Evolutionary conservation across 2,113 vertebrate species (phyloP).

Genomic region (Upupa epops): DNA sequence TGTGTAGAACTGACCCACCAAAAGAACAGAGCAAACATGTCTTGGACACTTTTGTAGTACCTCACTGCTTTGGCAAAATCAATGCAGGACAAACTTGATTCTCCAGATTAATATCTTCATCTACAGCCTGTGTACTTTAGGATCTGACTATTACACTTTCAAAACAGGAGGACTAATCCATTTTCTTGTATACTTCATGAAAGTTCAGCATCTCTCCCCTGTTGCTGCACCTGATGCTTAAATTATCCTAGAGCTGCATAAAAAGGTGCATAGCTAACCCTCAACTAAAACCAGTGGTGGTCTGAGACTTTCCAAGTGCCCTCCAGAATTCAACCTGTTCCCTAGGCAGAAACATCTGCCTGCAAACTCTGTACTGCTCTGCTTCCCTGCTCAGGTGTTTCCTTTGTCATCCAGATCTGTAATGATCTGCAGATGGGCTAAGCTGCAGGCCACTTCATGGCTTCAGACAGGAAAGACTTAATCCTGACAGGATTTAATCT

Average conservation of each 20-base stretch:
- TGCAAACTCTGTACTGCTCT: neutral
- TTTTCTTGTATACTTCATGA: neutral
- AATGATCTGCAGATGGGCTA: slow-evolving; percentile 60
- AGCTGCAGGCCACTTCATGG: neutral
- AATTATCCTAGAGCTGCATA: neutral
- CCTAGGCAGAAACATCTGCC: slow-evolving; percentile 46
- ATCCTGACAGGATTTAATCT: slow-evolving; percentile 39
- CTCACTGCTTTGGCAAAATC: neutral
- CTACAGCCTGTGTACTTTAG: too few relatives aligned
- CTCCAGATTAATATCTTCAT: neutral
- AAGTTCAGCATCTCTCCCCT: neutral
- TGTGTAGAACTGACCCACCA: neutral
- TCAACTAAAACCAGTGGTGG: neutral
- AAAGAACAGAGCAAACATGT: neutral
- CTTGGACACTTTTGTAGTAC: neutral
- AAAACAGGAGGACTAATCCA: neutral
- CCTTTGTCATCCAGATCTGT: slow-evolving; percentile 15
- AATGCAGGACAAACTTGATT: neutral
- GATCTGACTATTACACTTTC: neutral
- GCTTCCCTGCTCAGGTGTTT: slow-evolving; percentile 53
- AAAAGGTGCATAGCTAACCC: neutral
- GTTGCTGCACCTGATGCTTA: neutral
- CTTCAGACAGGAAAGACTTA: slow-evolving; percentile 33
- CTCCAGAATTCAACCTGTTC: slow-evolving; percentile 16
- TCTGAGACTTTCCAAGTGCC: slow-evolving; percentile 44